Percentiles rank a stretch among this genome's conserved stretches.
These are phyloP conservation scores for Himalopsyche phryganea DNA, from an alignment of 1,140 invertebrate species.

Conservation along the genomic window DNA sequence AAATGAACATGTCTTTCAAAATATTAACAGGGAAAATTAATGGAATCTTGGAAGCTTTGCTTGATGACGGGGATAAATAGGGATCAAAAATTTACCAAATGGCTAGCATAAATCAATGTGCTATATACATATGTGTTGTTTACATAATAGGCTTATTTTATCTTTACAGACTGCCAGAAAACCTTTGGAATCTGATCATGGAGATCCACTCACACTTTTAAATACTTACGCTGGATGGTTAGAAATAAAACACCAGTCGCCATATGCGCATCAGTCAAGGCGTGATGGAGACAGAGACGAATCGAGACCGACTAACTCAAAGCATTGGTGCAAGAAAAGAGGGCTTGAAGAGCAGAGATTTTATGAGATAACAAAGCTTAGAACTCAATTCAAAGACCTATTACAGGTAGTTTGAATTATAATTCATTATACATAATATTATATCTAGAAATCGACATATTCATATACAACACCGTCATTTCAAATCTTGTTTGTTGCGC, in stretches of 20 bases:
- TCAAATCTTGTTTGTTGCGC: no score
- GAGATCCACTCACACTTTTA: slow-evolving; percentile 90
- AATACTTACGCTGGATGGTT: slow-evolving; percentile 90
- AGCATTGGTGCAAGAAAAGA: slow-evolving; percentile 81
- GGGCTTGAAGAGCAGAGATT: slow-evolving; percentile 95
- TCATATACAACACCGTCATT: no score
- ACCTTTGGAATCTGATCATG: slow-evolving; percentile 86
- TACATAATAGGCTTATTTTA: slow-evolving; percentile 33
- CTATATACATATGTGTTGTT: no score
- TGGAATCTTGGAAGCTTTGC: no score
- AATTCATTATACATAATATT: no score
- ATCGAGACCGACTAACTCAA: slow-evolving; percentile 47
- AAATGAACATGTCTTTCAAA: no score
- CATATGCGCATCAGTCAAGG: slow-evolving; percentile 25
- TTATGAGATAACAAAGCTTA: slow-evolving; percentile 92
- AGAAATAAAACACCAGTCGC: slow-evolving; percentile 62
- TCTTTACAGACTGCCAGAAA: slow-evolving; percentile 75
- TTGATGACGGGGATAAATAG: no score
- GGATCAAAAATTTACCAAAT: no score
- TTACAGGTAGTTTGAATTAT: slow-evolving; percentile 73
- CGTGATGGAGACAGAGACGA: slow-evolving; percentile 13
- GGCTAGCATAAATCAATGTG: no score
- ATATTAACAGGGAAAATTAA: no score
- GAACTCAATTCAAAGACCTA: slow-evolving; percentile 84
- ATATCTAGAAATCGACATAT: no score